Percentiles rank a stretch among this genome's conserved stretches.
phyloP scores from a whole-genome alignment of 2,888 invertebrate species.

The Thymelicus sylvestris region DNA sequence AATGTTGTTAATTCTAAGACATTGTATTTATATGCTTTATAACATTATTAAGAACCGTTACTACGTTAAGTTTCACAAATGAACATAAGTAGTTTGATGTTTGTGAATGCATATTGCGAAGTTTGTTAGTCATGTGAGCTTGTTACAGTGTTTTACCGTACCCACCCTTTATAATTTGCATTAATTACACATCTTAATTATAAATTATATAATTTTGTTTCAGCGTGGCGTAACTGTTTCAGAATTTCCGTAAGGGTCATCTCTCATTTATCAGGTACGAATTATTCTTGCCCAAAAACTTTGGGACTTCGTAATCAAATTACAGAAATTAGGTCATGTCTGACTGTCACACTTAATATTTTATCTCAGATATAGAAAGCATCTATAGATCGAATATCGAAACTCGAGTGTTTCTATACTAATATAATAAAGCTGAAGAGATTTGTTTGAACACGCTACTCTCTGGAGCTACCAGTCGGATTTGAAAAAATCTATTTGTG shows the following conservation, averaged over 20 bases:
- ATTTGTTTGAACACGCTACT: no score
- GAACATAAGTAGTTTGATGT: slow-evolving; percentile 19
- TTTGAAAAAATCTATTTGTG: no score
- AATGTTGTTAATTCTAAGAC: slow-evolving; percentile 11
- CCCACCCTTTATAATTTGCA: slow-evolving; percentile 73
- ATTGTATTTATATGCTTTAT: slow-evolving; percentile 17
- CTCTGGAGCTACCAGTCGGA: no score
- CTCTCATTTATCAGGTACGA: slow-evolving; percentile 11
- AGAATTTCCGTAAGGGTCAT: slow-evolving; percentile 34
- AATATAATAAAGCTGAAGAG: no score
- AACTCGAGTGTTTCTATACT: no score
- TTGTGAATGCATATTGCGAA: slow-evolving; percentile 42
- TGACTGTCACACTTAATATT: no score
- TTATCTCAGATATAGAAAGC: no score
- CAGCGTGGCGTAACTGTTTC: slow-evolving; percentile 52
- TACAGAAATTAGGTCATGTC: no score
- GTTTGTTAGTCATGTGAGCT: slow-evolving; percentile 51
- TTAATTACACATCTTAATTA: slow-evolving; percentile 72
- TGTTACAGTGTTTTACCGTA: slow-evolving; percentile 64
- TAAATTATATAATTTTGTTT: slow-evolving; percentile 67
- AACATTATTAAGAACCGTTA: slow-evolving; percentile 11
- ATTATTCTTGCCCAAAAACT: no score
- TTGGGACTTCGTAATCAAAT: no score
- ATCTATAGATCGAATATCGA: no score
- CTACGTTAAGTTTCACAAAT: slow-evolving; percentile 12